Evolutionary conservation across 1,140 invertebrate genomes (phyloP), one percentile per base, ranked within the genome.

Genomic region (Ips nitidus): DNA sequence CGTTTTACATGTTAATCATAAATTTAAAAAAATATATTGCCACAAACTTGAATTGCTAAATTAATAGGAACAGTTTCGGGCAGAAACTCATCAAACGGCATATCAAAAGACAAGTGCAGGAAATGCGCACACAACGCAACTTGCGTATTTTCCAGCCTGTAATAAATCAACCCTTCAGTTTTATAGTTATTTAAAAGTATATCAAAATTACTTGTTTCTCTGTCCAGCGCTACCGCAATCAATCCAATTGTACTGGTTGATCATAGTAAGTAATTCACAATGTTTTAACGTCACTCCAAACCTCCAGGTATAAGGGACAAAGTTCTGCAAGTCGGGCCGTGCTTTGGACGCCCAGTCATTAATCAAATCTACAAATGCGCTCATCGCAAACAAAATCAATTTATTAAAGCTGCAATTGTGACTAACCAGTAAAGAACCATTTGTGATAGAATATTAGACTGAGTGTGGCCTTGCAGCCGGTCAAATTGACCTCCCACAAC

Each of bases 241-340:
- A 73, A 99, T 93, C 98, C 97, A 99, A 81, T 99, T 99, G 80
- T 95, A 95, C 79, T 99, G 94, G 84, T 99, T 99, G 69, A 94
- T 91, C 4, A 97, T 81, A 52, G 95, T 95, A 0, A 99, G 87
- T 2, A 99, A 83, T 82, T 99, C 97, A 84, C 99, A 98, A 79
- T 98, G 94, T 81, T 98, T 96, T 3, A 98, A 82, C 0, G 94
- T 84, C 50, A 99, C 83, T 72, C 89, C 93, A 73, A 99, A 92
- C 79, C 94, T 92, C 90, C 95, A 98, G 0, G 95, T 98, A 80
- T 98, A 99, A 7, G 98, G 98, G 39, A 98, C 91, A 85, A 99
- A 99, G 77, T 93, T 89, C 55, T 97, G 84, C 56, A 99, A 87
- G 82, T 99, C 98, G 1, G 96, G 94, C 3, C 89, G 84, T 1